These are phyloP conservation scores for Mystacornis crossleyi DNA, from an alignment of 2,113 vertebrate species.

Conservation along the genomic window DNA sequence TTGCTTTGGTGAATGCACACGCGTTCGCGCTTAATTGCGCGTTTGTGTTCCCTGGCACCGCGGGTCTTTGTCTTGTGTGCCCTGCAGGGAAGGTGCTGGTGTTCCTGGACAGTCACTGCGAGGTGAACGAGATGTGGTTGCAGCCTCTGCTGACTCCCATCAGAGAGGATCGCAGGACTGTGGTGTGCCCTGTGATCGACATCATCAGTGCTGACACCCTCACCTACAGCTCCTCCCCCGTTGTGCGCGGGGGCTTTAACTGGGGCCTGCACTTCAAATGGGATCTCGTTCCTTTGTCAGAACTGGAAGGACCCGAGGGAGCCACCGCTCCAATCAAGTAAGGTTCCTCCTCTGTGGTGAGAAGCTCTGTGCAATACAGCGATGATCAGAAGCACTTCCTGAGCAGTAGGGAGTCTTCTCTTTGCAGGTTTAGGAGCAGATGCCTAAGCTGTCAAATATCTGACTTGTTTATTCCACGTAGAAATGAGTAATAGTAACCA, in stretches of 20 bases:
- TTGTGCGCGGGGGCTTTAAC: slow-evolving; percentile 96
- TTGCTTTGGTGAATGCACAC: background rate
- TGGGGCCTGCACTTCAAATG: slow-evolving; percentile 99
- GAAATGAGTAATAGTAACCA: background rate
- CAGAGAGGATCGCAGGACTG: slow-evolving; percentile 75
- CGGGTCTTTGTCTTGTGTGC: background rate
- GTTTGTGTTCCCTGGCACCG: background rate
- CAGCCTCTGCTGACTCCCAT: slow-evolving; percentile 87
- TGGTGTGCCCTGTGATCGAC: slow-evolving; percentile 96
- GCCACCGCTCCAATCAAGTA: slow-evolving; percentile 87
- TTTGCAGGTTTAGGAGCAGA: background rate
- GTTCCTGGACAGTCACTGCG: slow-evolving; percentile 97
- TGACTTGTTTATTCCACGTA: background rate
- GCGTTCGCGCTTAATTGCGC: rapidly evolving
- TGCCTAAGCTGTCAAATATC: background rate
- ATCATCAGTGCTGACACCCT: slow-evolving; percentile 96
- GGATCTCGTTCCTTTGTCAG: slow-evolving; percentile 90
- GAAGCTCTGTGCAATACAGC: background rate
- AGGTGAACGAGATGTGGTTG: slow-evolving; percentile 92
- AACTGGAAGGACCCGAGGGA: slow-evolving; percentile 81
- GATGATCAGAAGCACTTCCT: background rate
- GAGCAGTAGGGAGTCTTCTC: background rate
- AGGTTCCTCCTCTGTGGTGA: background rate
- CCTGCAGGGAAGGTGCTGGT: slow-evolving; percentile 89
- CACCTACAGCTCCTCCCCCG: slow-evolving; percentile 89